A percentile compares a stretch with the other conserved stretches of the same genome.
phyloP scores from a whole-genome alignment of 2,888 invertebrate genomes.

The Ochropacha duplaris region DNA sequence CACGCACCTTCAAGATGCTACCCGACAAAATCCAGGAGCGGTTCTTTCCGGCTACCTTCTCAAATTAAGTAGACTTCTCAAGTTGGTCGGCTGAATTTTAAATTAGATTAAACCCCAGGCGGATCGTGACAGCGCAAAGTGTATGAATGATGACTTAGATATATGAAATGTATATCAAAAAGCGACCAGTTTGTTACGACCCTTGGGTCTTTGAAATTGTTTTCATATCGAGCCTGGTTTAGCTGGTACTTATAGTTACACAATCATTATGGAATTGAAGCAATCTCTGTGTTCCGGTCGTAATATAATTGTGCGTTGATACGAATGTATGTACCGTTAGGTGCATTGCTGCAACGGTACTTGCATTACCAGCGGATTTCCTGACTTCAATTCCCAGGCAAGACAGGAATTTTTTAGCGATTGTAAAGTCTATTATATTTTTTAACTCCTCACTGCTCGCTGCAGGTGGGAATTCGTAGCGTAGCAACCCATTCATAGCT shows the following conservation, averaged over 20 bases:
- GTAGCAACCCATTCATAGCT: neutral
- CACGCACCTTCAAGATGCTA: constrained; percentile 61
- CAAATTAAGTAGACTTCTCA: constrained; percentile 64
- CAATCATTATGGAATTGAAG: constrained; percentile 73
- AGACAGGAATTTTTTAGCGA: constrained; percentile 55
- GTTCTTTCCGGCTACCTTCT: constrained; percentile 35
- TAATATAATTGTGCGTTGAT: constrained; percentile 52
- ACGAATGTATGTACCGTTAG: constrained; percentile 52
- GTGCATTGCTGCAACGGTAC: constrained; percentile 58
- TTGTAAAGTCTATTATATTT: constrained; percentile 11
- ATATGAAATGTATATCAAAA: constrained; percentile 39
- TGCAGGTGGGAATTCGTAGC: neutral
- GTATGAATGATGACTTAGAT: constrained; percentile 75
- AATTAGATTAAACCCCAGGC: constrained; percentile 75
- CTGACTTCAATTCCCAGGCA: constrained; percentile 66
- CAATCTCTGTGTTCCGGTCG: constrained; percentile 71
- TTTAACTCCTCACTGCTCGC: constrained; percentile 7
- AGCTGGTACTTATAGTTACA: constrained; percentile 42
- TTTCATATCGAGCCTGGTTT: constrained; percentile 23
- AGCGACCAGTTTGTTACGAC: constrained; percentile 36
- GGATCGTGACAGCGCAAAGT: constrained; percentile 77
- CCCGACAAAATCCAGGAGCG: constrained; percentile 55
- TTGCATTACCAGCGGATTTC: constrained; percentile 61
- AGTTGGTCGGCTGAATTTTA: constrained; percentile 71
- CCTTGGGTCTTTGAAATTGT: constrained; percentile 21